Base-by-base conservation (phyloP, 2,888 invertebrate genomes). In the Pediacus dermestoides region DNA sequence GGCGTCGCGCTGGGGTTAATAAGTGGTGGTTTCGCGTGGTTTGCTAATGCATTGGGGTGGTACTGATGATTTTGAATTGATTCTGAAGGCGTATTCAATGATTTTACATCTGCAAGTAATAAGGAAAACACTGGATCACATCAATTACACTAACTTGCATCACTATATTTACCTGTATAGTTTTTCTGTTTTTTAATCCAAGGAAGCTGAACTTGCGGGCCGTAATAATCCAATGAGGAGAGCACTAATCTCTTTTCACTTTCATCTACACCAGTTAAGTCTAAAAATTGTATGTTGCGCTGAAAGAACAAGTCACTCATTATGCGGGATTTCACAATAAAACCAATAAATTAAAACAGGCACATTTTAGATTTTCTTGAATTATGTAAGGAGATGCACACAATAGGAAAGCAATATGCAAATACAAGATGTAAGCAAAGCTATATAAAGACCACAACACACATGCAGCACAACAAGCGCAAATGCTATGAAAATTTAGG, bases 231-330 rank as follows among this genome's bases (percentile, higher is more conserved):
- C 52, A 83, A 71, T 47, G 80, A 79, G 51, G 76, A 73, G 64
- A 78, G 73, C 55, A 82, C 74, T 63, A 76, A 75, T 65, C 73
- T 74, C 58, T 76, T 73, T 66, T 84, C 84, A 60, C 76, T 76
- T 68, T 80, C 81, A 70, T 80, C 81, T 66, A 82, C 77, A 71
- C 79, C 82, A 67, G 77, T 78, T 62, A 83, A 75, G 75, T 85
- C 83, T 72, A 85, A 75, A 74, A 84, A 85, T 72, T 82, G 78
- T 73, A 65, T 58, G 36, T 47, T 47, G 34, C 46, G 30, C 62
- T 62, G 38, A 14, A 51, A 53, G 27, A n/a, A 21, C 6, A 16
- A 9, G 23, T 9, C 12, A 16, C 15, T 10, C 1, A 14, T n/a
- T n/a, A n/a, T n/a, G n/a, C n/a, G n/a, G n/a, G n/a, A n/a, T n/a